Percentiles rank a stretch among this genome's conserved stretches.
Evolutionary conservation across 2,113 vertebrate species (phyloP).

Genomic region (Theristicus caerulescens): DNA sequence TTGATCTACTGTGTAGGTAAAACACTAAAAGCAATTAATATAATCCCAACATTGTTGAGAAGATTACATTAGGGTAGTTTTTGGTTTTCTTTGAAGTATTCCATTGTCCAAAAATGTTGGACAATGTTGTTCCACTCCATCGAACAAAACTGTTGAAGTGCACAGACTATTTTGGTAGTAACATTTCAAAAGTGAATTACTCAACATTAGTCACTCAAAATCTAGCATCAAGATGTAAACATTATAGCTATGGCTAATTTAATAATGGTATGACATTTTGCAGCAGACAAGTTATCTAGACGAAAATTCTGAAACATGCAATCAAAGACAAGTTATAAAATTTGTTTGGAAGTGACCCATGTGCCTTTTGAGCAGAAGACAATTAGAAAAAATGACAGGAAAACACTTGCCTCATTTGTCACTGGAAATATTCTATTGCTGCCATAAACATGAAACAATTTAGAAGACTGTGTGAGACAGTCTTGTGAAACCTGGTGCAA

Average conservation of each 20-base stretch:
- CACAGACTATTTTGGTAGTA: background rate
- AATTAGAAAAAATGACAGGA: slow-evolving; percentile 48
- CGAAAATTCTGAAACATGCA: slow-evolving; percentile 17
- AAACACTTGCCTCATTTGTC: slow-evolving; percentile 11
- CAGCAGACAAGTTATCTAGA: background rate
- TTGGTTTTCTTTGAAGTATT: background rate
- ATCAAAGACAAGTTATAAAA: slow-evolving; percentile 29
- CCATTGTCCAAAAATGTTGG: background rate
- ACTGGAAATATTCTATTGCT: background rate
- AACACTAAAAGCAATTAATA: background rate
- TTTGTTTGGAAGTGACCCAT: background rate
- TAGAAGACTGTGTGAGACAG: background rate
- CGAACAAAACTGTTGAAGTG: background rate
- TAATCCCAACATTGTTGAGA: fast-evolving
- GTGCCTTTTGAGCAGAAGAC: slow-evolving; percentile 13
- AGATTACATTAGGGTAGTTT: background rate
- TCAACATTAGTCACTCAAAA: background rate
- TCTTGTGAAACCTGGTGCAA: background rate
- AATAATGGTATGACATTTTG: background rate
- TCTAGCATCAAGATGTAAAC: background rate
- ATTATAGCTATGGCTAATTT: background rate
- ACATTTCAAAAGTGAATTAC: background rate
- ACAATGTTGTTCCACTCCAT: background rate
- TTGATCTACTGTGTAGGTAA: background rate
- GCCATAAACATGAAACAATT: background rate